Percentiles rank a stretch among this genome's conserved stretches.
phyloP scores from a whole-genome alignment of 2,888 invertebrate species.

The Trissolcus japonicus region DNA sequence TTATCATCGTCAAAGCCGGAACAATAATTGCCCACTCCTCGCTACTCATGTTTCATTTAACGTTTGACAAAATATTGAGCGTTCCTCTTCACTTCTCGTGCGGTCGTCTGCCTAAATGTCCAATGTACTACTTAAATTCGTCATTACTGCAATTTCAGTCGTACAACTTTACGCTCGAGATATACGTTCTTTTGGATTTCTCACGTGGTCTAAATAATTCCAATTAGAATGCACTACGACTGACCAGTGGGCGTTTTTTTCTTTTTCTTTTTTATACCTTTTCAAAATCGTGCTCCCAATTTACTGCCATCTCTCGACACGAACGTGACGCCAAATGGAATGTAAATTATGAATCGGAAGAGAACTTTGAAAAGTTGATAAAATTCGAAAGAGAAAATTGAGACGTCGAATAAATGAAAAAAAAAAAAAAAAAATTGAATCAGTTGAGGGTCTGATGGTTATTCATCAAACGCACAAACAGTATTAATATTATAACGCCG shows the following conservation, averaged over 20 bases:
- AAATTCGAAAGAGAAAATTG: too few species aligned
- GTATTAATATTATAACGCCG: not conserved
- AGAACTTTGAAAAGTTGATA: too few species aligned
- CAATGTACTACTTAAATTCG: constrained; percentile 22
- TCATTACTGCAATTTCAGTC: not conserved
- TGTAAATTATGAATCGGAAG: too few species aligned
- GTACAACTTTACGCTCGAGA: not conserved
- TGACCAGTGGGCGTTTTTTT: too few species aligned
- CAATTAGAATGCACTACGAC: not conserved
- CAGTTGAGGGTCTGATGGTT: too few species aligned
- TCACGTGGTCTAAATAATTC: constrained; percentile 5
- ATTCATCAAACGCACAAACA: not conserved
- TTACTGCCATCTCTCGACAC: too few species aligned
- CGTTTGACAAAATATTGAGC: constrained; percentile 30
- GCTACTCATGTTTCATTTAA: constrained; percentile 16
- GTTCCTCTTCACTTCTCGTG: constrained; percentile 23
- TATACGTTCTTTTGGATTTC: not conserved
- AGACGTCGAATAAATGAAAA: too few species aligned
- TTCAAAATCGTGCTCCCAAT: too few species aligned
- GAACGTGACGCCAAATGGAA: too few species aligned
- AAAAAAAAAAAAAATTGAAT: too few species aligned
- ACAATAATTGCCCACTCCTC: constrained; percentile 17
- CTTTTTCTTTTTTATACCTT: too few species aligned
- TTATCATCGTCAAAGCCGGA: not conserved
- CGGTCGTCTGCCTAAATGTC: constrained; percentile 19